phyloP scores from a whole-genome alignment of 2,888 invertebrate species.

The Euphydryas editha region DNA sequence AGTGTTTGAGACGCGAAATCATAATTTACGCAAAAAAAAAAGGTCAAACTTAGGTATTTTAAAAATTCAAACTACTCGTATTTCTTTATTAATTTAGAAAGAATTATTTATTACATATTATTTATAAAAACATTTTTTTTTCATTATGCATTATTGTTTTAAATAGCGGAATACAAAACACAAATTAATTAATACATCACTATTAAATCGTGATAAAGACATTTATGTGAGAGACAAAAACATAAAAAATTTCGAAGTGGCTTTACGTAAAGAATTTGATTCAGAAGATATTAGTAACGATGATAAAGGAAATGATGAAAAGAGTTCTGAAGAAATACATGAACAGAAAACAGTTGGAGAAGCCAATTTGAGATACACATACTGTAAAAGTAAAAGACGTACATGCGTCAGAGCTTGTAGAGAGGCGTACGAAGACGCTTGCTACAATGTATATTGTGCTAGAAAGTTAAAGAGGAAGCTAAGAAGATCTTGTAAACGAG shows the following conservation, averaged over 20 bases:
- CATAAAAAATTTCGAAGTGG: not conserved
- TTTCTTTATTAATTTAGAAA: too few relatives aligned
- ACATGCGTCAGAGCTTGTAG: constrained; percentile 36
- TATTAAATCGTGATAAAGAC: not conserved
- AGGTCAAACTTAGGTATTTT: too few relatives aligned
- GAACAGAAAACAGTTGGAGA: not conserved
- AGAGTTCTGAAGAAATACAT: not conserved
- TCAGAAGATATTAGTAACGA: not conserved
- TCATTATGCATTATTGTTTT: too few relatives aligned
- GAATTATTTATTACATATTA: too few relatives aligned
- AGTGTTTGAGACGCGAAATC: too few relatives aligned
- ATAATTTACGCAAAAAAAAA: too few relatives aligned
- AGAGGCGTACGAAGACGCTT: constrained; percentile 30
- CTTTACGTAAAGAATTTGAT: not conserved
- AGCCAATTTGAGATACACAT: not conserved
- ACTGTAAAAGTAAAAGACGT: constrained; percentile 19
- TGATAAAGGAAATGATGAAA: not conserved
- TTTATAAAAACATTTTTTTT: too few relatives aligned
- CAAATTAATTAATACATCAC: too few relatives aligned
- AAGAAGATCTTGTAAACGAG: constrained; percentile 29
- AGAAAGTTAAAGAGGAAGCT: constrained; percentile 19
- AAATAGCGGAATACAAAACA: too few relatives aligned
- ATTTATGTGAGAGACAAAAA: not conserved
- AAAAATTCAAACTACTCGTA: too few relatives aligned
- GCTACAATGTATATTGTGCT: constrained; percentile 16